A percentile compares a stretch with the other conserved stretches of the same genome.
These are phyloP conservation scores for Amiota mariae DNA, from an alignment of 2,888 invertebrate genomes.

Conservation along the genomic window DNA sequence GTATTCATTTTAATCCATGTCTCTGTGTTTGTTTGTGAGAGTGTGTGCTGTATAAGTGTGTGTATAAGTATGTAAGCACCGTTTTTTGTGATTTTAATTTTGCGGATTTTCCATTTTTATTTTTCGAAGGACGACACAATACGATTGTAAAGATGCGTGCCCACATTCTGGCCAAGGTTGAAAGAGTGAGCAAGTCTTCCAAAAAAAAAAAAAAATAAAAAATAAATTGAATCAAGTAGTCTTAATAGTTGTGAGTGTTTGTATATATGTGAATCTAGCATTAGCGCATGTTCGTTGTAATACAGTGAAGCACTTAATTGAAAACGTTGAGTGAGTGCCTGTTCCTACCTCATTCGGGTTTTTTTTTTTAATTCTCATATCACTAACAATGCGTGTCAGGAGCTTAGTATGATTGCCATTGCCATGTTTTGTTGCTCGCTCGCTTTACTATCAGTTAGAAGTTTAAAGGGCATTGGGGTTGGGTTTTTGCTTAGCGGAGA, in stretches of 20 bases:
- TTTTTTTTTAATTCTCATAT: background rate
- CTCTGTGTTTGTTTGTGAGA: no score
- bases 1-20: background rate
- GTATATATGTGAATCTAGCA: background rate
- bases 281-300: background rate
- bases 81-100: conserved; percentile 68
- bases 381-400: conserved; percentile 22
- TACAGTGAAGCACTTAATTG: conserved; percentile 23
- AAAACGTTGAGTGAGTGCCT: conserved; percentile 25
- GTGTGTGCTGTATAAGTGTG: no score
- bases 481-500: background rate
- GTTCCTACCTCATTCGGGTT: background rate
- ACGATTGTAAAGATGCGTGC: conserved; percentile 33
- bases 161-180: conserved; percentile 23
- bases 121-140: conserved; percentile 38
- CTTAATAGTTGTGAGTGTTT: background rate
- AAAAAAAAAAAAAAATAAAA: conserved; percentile 9
- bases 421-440: background rate
- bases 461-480: background rate
- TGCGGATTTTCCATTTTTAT: conserved; percentile 64
- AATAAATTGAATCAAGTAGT: background rate
- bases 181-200: background rate
- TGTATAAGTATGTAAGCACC: conserved; percentile 15
- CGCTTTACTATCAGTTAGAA: background rate
- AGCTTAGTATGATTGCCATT: conserved; percentile 1